Conservation (phyloP, 2,113 vertebrate species). For the Cricetomys ansorgei region DNA sequence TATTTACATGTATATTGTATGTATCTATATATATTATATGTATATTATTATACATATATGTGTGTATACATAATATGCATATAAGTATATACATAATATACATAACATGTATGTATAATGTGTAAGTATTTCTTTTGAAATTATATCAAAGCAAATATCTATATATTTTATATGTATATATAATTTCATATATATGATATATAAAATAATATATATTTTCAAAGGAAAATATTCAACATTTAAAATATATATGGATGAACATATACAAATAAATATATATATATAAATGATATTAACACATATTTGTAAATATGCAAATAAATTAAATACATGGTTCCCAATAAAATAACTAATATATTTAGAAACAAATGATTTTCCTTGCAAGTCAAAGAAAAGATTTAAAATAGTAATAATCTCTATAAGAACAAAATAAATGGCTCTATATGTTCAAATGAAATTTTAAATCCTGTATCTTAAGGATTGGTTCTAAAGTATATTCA, state of each 20-base stretch:
- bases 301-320: neutral
- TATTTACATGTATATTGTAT: too few species aligned
- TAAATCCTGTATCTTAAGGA: neutral
- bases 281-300: neutral
- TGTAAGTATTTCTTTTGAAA: too few species aligned
- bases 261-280: neutral
- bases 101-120: too few species aligned
- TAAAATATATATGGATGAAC: neutral
- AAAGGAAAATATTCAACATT: too few species aligned
- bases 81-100: too few species aligned
- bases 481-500: conserved; percentile 5
- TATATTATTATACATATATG: too few species aligned
- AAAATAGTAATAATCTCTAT: neutral
- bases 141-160: neutral
- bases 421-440: conserved; percentile 6
- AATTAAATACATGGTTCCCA: neutral
- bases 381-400: neutral
- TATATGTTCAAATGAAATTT: neutral
- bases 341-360: neutral
- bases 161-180: neutral
- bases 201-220: too few species aligned
- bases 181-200: too few species aligned
- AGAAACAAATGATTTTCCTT: conserved; percentile 22
- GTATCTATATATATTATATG: too few species aligned
- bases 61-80: too few species aligned